Evolutionary conservation across 1,140 invertebrate genomes (phyloP).

Genomic region (Aradophagus sp.): DNA sequence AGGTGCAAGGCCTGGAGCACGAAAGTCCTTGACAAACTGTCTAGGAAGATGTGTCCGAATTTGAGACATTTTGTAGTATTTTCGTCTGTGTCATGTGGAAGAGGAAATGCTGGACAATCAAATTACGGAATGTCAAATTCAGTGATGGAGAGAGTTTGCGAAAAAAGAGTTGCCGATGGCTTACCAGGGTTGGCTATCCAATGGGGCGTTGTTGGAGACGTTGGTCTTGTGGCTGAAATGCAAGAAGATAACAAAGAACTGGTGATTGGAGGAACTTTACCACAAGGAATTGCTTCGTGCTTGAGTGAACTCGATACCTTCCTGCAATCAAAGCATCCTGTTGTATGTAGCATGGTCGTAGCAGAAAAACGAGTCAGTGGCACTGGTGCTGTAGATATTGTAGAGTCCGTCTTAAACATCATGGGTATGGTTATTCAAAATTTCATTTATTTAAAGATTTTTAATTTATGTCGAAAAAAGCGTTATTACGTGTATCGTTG

Average conservation of each 20-base stretch:
- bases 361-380: slow-evolving; percentile 75
- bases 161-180: slow-evolving; percentile 72
- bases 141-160: slow-evolving; percentile 78
- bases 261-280: slow-evolving; percentile 78
- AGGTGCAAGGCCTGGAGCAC: slow-evolving; percentile 75
- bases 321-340: slow-evolving; percentile 75
- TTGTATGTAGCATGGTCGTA: slow-evolving; percentile 80
- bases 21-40: slow-evolving; percentile 72
- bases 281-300: slow-evolving; percentile 81
- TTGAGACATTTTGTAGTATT: slow-evolving; percentile 80
- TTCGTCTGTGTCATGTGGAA: slow-evolving; percentile 84
- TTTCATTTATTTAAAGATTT: too few species aligned
- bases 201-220: slow-evolving; percentile 78
- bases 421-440: too few species aligned
- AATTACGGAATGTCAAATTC: slow-evolving; percentile 84
- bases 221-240: slow-evolving; percentile 78
- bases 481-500: too few species aligned
- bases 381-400: slow-evolving; percentile 63
- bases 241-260: slow-evolving; percentile 80
- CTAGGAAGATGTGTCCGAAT: slow-evolving; percentile 74
- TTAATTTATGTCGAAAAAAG: too few species aligned
- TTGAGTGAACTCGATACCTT: slow-evolving; percentile 76
- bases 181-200: slow-evolving; percentile 77
- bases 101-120: slow-evolving; percentile 85
- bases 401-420: slow-evolving; percentile 73